Evolutionary conservation across 2,797 vertebrate species (phyloP), one percentile per base, ranked within the genome.

Genomic region (Thamnophis elegans): DNA sequence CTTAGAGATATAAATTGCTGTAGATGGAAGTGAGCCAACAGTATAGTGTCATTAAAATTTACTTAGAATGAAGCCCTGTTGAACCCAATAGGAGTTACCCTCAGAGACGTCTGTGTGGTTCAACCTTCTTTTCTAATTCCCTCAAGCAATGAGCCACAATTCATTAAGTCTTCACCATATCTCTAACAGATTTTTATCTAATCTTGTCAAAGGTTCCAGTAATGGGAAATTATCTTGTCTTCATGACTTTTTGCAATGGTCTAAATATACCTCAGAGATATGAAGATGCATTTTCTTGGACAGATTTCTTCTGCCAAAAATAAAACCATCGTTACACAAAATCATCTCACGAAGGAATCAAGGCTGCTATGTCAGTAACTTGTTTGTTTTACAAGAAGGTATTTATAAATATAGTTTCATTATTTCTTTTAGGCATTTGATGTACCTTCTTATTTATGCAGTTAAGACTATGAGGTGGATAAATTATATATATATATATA

Each of bases 131-230:
- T 55, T 82, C 73, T 47, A 51, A 53, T 14, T 88, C n/a, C 65
- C 54, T 60, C 42, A 62, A 91, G 59, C 47, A 85, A 16, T 22
- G 65, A 88, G n/a, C 10, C 42, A 78, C 47, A 88, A 88, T 55
- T 82, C 56, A 90, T 88, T 88, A 93, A 90, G 56, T 54, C 7
- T 54, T 82, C 68, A 60, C 47, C 13, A n/a, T 25, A 85, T 85
- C 42, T 32, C 25, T 91, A 54, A 87, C n/a, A 90, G 62, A 73
- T 90, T 28, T 86, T 90, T 78, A 88, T 36, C n/a, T 90, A 93
- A 87, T 47, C 42, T 90, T 93, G 58, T 90, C 89, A 87, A 90
- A 92, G 53, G 53, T 90, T 90, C 32, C 82, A 65, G 18, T 87
- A 55, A 68, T 68, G 26, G 36, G 25, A 68, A 92, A 87, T 87